These are phyloP conservation scores for Meles meles DNA, from an alignment of 2,113 vertebrate species.

Conservation along the genomic window DNA sequence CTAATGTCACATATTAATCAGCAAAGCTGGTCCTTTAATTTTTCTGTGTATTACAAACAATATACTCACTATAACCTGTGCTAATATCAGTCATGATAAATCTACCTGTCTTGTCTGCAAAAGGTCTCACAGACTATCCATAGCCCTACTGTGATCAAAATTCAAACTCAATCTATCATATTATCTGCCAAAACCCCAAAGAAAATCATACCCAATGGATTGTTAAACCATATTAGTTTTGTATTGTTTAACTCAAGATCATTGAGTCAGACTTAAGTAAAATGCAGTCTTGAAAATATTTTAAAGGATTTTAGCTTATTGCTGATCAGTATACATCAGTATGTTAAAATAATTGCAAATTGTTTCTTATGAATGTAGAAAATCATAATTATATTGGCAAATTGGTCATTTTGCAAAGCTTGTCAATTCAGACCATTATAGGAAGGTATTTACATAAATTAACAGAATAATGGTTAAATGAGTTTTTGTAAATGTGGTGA, in stretches of 20 bases:
- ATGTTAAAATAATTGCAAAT: not conserved
- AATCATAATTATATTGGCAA: conserved; percentile 17
- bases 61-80: not conserved
- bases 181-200: conserved; percentile 10
- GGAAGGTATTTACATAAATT: not conserved
- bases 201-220: not conserved
- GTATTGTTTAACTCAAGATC: conserved; percentile 19
- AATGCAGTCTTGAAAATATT: conserved; percentile 24
- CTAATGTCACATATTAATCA: conserved; percentile 5
- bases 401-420: conserved; percentile 22
- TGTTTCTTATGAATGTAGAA: conserved; percentile 7
- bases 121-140: conserved; percentile 28
- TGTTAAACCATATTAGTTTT: not conserved
- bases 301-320: not conserved
- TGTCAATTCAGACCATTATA: not conserved
- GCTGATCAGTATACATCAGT: not conserved
- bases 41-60: not conserved
- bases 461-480: not conserved
- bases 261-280: not conserved
- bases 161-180: conserved; percentile 16
- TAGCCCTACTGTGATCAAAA: not conserved
- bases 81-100: conserved; percentile 19
- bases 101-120: not conserved
- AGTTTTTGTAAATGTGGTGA: not conserved
- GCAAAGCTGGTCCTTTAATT: not conserved